phyloP scores from a whole-genome alignment of 2,888 invertebrate species.

The Alsophila aescularia region DNA sequence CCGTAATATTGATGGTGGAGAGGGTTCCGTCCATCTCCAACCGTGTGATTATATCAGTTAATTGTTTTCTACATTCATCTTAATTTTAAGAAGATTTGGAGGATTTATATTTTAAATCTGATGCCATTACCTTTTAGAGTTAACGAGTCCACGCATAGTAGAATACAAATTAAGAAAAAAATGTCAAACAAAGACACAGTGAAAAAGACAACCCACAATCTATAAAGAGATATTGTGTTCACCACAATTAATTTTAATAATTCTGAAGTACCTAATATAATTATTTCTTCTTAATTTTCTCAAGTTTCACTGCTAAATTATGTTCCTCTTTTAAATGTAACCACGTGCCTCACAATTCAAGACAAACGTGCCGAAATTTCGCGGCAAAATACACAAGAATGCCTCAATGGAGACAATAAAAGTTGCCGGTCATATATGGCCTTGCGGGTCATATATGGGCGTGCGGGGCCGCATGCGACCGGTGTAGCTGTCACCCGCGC shows the following conservation, averaged over 20 bases:
- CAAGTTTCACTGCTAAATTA: slow-evolving; percentile 3
- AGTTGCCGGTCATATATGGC: slow-evolving; percentile 61
- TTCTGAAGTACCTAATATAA: no score
- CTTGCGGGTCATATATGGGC: slow-evolving; percentile 47
- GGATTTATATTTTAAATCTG: not conserved
- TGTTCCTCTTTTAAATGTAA: slow-evolving; percentile 5
- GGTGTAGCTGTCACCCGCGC: slow-evolving; percentile 61
- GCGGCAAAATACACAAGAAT: slow-evolving; percentile 49
- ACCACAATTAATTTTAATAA: no score
- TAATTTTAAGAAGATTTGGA: slow-evolving; percentile 16
- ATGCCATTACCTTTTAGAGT: no score
- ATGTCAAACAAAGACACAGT: no score
- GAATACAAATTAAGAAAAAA: no score
- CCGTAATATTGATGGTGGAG: slow-evolving; percentile 65
- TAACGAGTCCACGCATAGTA: no score
- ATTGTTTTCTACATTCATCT: slow-evolving; percentile 29
- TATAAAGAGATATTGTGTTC: no score
- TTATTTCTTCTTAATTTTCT: not conserved
- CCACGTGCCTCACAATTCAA: slow-evolving; percentile 12
- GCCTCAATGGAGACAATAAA: slow-evolving; percentile 64
- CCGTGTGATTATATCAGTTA: slow-evolving; percentile 27
- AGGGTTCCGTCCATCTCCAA: slow-evolving; percentile 22
- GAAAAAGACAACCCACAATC: no score
- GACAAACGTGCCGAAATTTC: slow-evolving; percentile 37
- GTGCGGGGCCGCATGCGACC: slow-evolving; percentile 30